A percentile compares a stretch with the other conserved stretches of the same genome.
These are phyloP conservation scores for Drosophila guanche DNA, from an alignment of 1,140 invertebrate species.

Conservation along the genomic window DNA sequence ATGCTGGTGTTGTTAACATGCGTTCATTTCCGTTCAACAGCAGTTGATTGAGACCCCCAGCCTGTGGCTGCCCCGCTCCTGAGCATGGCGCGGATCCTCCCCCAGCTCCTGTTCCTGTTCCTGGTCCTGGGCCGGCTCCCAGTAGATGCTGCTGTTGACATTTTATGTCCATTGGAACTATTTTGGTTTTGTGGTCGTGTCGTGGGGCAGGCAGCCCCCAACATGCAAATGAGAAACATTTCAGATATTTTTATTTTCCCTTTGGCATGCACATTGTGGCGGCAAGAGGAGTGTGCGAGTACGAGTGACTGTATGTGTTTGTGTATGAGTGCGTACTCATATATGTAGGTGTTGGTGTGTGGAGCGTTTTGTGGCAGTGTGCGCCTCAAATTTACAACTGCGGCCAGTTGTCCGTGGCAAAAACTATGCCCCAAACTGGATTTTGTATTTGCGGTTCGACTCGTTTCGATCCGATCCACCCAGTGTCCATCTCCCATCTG, in stretches of 20 bases:
- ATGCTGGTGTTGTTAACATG: conserved; percentile 80
- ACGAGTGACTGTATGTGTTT: background rate
- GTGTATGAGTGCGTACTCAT: no score
- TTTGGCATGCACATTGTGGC: conserved; percentile 71
- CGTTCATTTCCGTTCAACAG: conserved; percentile 82
- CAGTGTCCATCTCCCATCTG: conserved; percentile 43
- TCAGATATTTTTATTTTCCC: conserved; percentile 81
- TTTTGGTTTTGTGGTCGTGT: conserved; percentile 78
- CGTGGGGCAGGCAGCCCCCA: conserved; percentile 30
- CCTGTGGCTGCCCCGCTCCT: conserved; percentile 42
- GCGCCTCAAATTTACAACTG: conserved; percentile 65
- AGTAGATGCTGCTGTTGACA: conserved; percentile 71
- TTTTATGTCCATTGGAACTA: conserved; percentile 83
- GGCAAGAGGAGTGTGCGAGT: background rate
- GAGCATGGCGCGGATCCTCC: conserved; percentile 8
- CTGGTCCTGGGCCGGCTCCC: conserved; percentile 36
- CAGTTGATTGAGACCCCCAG: conserved; percentile 75
- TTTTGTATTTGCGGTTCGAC: conserved; percentile 72
- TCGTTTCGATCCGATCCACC: background rate
- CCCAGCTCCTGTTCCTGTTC: conserved; percentile 21
- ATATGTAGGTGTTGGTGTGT: background rate
- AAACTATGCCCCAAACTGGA: conserved; percentile 59
- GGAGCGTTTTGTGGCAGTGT: background rate
- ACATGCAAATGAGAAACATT: conserved; percentile 79
- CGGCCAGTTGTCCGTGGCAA: conserved; percentile 29